phyloP scores from a whole-genome alignment of 2,888 invertebrate species.

The Ephialtes manifestator region DNA sequence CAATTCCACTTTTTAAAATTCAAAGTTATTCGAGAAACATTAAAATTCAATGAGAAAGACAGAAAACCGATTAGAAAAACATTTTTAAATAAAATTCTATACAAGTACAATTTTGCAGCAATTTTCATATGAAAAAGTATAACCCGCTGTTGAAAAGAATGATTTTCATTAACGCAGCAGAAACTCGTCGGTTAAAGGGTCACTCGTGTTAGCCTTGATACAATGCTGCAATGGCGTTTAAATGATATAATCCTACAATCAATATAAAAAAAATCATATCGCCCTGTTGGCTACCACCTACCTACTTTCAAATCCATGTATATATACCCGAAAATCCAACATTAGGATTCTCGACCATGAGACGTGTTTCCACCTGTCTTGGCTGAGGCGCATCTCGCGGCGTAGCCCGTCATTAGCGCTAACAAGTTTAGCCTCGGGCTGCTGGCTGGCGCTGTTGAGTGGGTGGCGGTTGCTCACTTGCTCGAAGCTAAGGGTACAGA shows the following conservation, averaged over 20 bases:
- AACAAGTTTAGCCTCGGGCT: constrained; percentile 83
- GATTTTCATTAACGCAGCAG: no score
- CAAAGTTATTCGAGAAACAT: no score
- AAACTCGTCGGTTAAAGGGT: no score
- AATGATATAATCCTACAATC: background rate
- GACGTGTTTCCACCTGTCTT: constrained; percentile 64
- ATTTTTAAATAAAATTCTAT: no score
- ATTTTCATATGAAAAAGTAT: no score
- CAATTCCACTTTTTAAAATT: no score
- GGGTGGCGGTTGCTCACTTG: constrained; percentile 44
- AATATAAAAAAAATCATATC: background rate
- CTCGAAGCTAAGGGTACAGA: constrained; percentile 9
- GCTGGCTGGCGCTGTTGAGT: constrained; percentile 64
- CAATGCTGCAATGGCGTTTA: background rate
- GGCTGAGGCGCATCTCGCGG: constrained; percentile 77
- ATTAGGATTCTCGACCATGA: constrained; percentile 52
- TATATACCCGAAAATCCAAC: constrained; percentile 1
- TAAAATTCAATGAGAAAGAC: no score
- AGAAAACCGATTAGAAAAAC: no score
- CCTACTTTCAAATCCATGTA: background rate
- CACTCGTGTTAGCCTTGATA: no score
- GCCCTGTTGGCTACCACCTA: background rate
- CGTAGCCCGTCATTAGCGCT: constrained; percentile 83
- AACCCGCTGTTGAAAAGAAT: no score
- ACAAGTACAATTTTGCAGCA: no score